phyloP scores from a whole-genome alignment of 2,888 invertebrate genomes.

The Keiferia lycopersicella region DNA sequence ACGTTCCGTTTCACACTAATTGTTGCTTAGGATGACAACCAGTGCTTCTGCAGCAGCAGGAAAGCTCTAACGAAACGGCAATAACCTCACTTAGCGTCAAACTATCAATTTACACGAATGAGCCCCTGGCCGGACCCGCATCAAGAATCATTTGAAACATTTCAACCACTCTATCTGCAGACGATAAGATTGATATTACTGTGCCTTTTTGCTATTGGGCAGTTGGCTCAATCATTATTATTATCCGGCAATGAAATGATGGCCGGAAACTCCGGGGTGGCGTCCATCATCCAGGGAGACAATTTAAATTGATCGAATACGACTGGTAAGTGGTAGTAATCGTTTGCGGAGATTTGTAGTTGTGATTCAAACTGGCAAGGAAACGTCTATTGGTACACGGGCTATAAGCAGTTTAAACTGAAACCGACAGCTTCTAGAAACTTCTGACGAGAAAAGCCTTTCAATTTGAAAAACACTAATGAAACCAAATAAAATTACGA shows the following conservation, averaged over 20 bases:
- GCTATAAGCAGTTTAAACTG: background rate
- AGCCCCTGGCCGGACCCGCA: conserved; percentile 43
- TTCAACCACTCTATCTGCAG: background rate
- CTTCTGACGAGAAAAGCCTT: background rate
- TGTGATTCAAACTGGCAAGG: conserved; percentile 11
- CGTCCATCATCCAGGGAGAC: conserved; percentile 65
- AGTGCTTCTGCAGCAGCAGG: conserved; percentile 1
- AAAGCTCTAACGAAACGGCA: conserved; percentile 11
- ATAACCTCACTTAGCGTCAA: conserved; percentile 20
- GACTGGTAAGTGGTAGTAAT: conserved; percentile 33
- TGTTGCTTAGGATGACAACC: background rate
- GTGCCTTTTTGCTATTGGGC: background rate
- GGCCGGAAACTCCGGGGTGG: conserved; percentile 66
- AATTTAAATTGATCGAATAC: conserved; percentile 55
- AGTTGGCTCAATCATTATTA: conserved; percentile 33
- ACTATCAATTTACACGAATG: conserved; percentile 46
- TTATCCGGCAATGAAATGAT: conserved; percentile 67
- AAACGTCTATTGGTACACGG: background rate
- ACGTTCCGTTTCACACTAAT: background rate
- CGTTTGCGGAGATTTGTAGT: conserved; percentile 16
- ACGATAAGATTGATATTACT: background rate
- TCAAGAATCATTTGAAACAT: conserved; percentile 37
- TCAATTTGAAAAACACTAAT: no score
- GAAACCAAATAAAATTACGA: no score
- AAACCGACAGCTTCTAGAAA: background rate